Evolutionary conservation across 2,797 vertebrate species (phyloP), one percentile per base, ranked within the genome.

Genomic region (Pteronotus mesoamericanus): DNA sequence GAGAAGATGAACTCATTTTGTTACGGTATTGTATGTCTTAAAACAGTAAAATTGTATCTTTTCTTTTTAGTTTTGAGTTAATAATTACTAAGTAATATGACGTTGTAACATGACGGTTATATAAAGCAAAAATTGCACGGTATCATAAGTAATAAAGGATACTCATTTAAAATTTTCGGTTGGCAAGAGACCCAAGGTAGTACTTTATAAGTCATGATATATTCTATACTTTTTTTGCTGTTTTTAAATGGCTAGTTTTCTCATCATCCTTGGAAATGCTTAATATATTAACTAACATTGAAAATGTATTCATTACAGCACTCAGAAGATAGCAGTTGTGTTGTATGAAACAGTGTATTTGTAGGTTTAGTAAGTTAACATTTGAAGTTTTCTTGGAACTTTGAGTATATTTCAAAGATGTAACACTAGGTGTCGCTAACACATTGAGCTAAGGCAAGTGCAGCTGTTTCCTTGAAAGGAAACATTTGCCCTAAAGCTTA

Each of bases 401-500:
- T 57, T 15, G 0, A 11, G 16, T 96, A 95, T 85, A 93, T 59
- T 98, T 86, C 96, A 72, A n/a, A 9, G 22, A 74, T 37, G 1
- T 42, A 75, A 94, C 98, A 97, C 97, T 98, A 98, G 98, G 97
- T 98, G 98, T 98, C 98, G 94, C 95, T 97, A 95, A 53, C 51
- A 97, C 95, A 98, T 97, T 69, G 96, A 37, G 92, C 55, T 94
- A 96, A 84, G 91, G 53, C 96, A 48, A 51, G 29, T 46, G 26
- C 26, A 37, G 39, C 64, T 42, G 42, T 88, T 93, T 26, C 24
- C 34, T 94, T 75, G 68, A 78, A 83, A 84, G 84, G 34, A 96
- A 89, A 6, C 89, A 72, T 86, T 92, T 93, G 42, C 88, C 68
- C 91, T 92, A 86, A 95, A 95, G 68, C 79, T 96, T 86, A 66